Evolutionary conservation across 2,888 invertebrate genomes (phyloP).

Genomic region (Noctuana brunneofusca): DNA sequence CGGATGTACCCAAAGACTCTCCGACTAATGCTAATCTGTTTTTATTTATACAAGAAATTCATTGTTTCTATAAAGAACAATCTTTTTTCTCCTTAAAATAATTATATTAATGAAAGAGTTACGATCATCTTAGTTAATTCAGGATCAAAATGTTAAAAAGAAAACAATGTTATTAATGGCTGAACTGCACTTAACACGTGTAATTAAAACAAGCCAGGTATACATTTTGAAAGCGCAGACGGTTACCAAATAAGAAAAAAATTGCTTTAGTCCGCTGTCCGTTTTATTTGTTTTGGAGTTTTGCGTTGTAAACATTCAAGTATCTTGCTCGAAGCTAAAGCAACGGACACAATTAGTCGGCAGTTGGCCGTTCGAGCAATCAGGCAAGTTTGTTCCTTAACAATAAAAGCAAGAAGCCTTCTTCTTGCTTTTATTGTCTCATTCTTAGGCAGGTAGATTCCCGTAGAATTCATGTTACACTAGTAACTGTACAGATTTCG

Average conservation of each 20-base stretch:
- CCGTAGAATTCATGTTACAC: conserved; percentile 7
- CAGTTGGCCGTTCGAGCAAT: conserved; percentile 49
- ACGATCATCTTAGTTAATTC: neutral
- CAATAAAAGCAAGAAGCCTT: too few species aligned
- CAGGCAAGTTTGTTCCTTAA: conserved; percentile 45
- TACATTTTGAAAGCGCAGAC: conserved; percentile 3
- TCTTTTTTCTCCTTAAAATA: neutral
- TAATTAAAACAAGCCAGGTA: conserved; percentile 16
- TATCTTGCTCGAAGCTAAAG: conserved; percentile 27
- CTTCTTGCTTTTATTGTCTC: conserved; percentile 33
- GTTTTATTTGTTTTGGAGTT: conserved; percentile 30
- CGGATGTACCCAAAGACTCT: too few species aligned
- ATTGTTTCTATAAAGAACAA: too few species aligned
- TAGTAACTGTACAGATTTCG: conserved; percentile 25
- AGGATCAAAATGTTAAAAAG: neutral
- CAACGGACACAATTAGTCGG: conserved; percentile 45
- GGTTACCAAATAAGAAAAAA: conserved; percentile 21
- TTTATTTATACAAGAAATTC: too few species aligned
- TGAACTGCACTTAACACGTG: conserved; percentile 9
- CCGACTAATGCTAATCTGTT: too few species aligned
- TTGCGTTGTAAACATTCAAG: conserved; percentile 31
- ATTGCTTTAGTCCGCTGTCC: neutral
- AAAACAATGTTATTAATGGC: conserved; percentile 8
- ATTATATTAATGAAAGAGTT: neutral
- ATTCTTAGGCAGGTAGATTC: conserved; percentile 33